Percentiles rank a stretch among this genome's conserved stretches.
Conservation (phyloP, 2,888 invertebrate genomes). For the Ernsta delagoae region DNA sequence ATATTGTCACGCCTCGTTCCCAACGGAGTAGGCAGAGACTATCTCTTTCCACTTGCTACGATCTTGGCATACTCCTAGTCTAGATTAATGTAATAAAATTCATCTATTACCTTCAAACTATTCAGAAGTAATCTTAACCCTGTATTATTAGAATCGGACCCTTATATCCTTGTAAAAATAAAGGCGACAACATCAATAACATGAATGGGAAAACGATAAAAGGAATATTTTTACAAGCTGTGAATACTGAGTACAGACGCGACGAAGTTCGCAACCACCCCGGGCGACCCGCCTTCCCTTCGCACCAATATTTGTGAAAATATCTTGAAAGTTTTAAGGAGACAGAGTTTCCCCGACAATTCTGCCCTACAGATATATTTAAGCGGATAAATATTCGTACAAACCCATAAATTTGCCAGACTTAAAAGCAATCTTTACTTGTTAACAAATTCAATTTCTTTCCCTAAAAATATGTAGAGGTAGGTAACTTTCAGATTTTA, state of each 20-base stretch:
- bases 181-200: slow-evolving; percentile 43
- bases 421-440: neutral
- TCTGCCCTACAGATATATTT: slow-evolving; percentile 55
- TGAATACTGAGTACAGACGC: slow-evolving; percentile 61
- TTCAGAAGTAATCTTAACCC: neutral
- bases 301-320: slow-evolving; percentile 70
- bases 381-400: slow-evolving; percentile 42
- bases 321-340: slow-evolving; percentile 65
- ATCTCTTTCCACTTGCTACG: too few relatives aligned
- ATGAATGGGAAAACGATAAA: slow-evolving; percentile 59
- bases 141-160: slow-evolving; percentile 3
- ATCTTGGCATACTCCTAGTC: too few relatives aligned
- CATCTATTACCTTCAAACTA: too few relatives aligned
- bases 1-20: too few relatives aligned
- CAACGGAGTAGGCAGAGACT: too few relatives aligned
- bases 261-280: slow-evolving; percentile 57
- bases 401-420: slow-evolving; percentile 14
- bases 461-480: neutral
- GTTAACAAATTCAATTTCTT: neutral
- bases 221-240: slow-evolving; percentile 73
- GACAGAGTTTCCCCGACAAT: slow-evolving; percentile 51
- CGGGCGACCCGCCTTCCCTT: slow-evolving; percentile 55
- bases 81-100: too few relatives aligned
- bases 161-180: slow-evolving; percentile 35
- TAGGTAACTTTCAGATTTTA: neutral